Base-by-base conservation (phyloP, 2,888 invertebrate species). In the Clistopyga incitator region DNA sequence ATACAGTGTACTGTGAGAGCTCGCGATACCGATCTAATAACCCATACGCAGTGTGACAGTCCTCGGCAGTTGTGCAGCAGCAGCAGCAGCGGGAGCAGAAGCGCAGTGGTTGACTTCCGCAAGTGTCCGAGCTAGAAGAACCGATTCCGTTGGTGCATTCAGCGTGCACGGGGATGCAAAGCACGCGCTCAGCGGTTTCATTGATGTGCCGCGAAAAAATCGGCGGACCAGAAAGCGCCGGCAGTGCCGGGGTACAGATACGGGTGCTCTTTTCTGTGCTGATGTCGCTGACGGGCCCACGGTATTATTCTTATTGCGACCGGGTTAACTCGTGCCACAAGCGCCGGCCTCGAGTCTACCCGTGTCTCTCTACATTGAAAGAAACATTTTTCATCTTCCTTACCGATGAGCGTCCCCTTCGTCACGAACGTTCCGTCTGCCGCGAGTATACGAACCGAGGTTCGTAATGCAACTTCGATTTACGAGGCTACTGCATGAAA, bases 21-120 rank as follows among this genome's bases (percentile, higher is more conserved):
- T 64, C 70, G 82, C 85, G 86, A 87, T 87, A 87, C 86, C 86
- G 86, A 87, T 87, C 86, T 87, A 86, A 87, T 87, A 87, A 87
- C 86, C 86, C 86, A 85, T 87, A 86, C 85, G 86, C 86, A 84
- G 85, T 84, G 86, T 86, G 86, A 86, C 86, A 86, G 84, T 86
- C 78, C 76, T 67, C 81, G 54, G 84, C 74, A 52, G 61, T 52
- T 72, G 23, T 47, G 34, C 38, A 23, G 42, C 20, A 56, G 42
- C 64, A 64, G 23, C 34, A 23, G 34, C 38, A 23, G 42, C 20
- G 47, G 50, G 54, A 64, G 23, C 18, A 34, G 34, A 23, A 56
- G 71, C 59, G 65, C 56, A 54, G 20, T n/a, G 29, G 72, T 74
- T 79, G 86, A 87, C 86, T 87, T 87, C 86, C 86, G 86, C 85